These are phyloP conservation scores for Stenurella melanura DNA, from an alignment of 2,888 invertebrate species.

Conservation along the genomic window DNA sequence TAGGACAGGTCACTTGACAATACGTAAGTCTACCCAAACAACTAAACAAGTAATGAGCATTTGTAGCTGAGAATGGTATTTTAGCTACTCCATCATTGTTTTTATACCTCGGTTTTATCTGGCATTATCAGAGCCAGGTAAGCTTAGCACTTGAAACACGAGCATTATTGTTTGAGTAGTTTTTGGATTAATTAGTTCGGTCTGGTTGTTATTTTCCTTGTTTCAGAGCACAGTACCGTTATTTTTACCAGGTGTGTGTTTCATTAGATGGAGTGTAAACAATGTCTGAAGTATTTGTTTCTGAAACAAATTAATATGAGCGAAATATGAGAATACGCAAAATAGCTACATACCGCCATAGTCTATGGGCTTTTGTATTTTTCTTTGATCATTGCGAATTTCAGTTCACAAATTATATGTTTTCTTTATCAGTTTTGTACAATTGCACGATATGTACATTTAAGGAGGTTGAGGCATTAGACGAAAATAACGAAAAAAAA, in stretches of 20 bases:
- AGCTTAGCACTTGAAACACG: neutral
- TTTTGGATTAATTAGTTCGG: neutral
- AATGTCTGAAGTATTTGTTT: neutral
- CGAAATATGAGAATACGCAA: neutral
- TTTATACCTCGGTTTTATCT: neutral
- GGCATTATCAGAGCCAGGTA: neutral
- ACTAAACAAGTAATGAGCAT: neutral
- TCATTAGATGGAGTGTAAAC: neutral
- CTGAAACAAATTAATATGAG: neutral
- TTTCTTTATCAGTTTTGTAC: too few relatives aligned
- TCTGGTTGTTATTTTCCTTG: constrained; percentile 1
- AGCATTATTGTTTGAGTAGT: neutral
- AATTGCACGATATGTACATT: too few relatives aligned
- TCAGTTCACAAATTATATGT: too few relatives aligned
- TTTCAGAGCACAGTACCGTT: neutral
- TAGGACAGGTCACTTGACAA: neutral
- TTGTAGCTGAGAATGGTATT: neutral
- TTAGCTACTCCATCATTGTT: neutral
- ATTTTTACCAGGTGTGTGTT: neutral
- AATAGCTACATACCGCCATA: too few relatives aligned
- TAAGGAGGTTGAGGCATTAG: too few relatives aligned
- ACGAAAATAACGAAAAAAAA: too few relatives aligned
- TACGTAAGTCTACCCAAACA: neutral
- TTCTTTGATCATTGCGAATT: too few relatives aligned
- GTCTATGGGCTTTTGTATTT: too few relatives aligned